Percentiles rank a stretch among this genome's conserved stretches.
phyloP scores from a whole-genome alignment of 1,140 invertebrate species.

The Varroa destructor region DNA sequence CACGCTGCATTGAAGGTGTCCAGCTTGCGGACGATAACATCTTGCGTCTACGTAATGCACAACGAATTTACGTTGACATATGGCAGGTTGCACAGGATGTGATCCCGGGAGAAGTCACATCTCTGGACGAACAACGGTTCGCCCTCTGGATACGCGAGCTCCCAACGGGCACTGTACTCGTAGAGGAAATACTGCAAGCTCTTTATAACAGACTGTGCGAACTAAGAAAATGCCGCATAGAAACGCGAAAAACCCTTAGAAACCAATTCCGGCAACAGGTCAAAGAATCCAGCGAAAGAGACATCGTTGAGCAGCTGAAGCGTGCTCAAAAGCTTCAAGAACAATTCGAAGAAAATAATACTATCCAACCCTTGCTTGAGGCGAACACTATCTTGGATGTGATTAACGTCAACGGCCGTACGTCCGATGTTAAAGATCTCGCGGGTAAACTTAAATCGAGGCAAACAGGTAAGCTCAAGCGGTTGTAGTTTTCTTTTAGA shows the following conservation, averaged over 20 bases:
- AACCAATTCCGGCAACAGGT: not conserved
- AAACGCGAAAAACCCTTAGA: not conserved
- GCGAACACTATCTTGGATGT: not conserved
- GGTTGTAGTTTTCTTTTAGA: too few relatives aligned
- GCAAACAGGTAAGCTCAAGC: not conserved
- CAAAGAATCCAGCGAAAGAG: not conserved
- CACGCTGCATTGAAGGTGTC: not conserved
- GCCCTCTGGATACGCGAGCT: not conserved
- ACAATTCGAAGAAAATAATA: conserved; percentile 2
- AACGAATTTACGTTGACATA: not conserved
- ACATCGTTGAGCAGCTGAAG: not conserved
- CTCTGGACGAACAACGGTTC: not conserved
- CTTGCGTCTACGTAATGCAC: not conserved
- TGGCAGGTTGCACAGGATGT: not conserved
- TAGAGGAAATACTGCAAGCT: not conserved
- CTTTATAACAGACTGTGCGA: not conserved
- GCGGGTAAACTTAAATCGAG: not conserved
- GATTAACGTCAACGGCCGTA: not conserved
- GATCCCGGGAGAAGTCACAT: not conserved
- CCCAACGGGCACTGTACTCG: conserved; percentile 2
- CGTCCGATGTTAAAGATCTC: not conserved
- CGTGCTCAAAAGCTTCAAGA: not conserved
- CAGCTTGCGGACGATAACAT: conserved; percentile 16
- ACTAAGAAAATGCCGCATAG: not conserved
- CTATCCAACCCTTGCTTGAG: not conserved